These are phyloP conservation scores for Callopanchax toddi DNA, from an alignment of 2,113 vertebrate genomes.

Conservation along the genomic window DNA sequence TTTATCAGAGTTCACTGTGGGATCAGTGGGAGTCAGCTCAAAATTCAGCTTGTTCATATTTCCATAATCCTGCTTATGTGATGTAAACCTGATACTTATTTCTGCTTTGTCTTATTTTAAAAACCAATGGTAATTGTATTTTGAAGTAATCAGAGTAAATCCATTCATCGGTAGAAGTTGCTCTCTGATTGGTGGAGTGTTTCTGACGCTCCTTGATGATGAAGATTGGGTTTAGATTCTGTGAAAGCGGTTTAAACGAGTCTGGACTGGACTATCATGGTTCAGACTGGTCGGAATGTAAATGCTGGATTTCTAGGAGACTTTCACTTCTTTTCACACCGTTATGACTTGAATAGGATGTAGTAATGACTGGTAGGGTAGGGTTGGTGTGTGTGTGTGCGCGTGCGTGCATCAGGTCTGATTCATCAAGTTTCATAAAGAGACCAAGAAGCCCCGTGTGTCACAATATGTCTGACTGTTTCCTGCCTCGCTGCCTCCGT, in stretches of 20 bases:
- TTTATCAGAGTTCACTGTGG: too few species aligned
- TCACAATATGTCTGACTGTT: conserved; percentile 61
- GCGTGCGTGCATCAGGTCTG: conserved; percentile 49
- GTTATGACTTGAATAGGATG: conserved; percentile 33
- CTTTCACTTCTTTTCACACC: neutral
- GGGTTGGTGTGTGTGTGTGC: conserved; percentile 11
- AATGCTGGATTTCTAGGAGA: conserved; percentile 32
- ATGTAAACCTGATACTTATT: too few species aligned
- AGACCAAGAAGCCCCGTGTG: conserved; percentile 60
- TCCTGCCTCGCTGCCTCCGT: conserved; percentile 33
- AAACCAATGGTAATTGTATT: too few species aligned
- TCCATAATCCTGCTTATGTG: too few species aligned
- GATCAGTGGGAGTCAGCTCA: too few species aligned
- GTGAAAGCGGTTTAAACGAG: conserved; percentile 32
- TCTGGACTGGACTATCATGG: conserved; percentile 33
- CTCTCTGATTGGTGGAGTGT: too few species aligned
- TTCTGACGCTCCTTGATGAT: too few species aligned
- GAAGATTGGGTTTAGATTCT: too few species aligned
- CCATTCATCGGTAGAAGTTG: too few species aligned
- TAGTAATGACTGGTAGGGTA: neutral
- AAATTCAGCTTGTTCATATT: too few species aligned
- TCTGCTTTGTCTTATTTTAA: too few species aligned
- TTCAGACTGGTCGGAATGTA: conserved; percentile 23
- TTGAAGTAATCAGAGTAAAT: too few species aligned
- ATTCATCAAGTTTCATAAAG: conserved; percentile 72